phyloP scores from a whole-genome alignment of 2,113 vertebrate species.

The Astur gentilis region DNA sequence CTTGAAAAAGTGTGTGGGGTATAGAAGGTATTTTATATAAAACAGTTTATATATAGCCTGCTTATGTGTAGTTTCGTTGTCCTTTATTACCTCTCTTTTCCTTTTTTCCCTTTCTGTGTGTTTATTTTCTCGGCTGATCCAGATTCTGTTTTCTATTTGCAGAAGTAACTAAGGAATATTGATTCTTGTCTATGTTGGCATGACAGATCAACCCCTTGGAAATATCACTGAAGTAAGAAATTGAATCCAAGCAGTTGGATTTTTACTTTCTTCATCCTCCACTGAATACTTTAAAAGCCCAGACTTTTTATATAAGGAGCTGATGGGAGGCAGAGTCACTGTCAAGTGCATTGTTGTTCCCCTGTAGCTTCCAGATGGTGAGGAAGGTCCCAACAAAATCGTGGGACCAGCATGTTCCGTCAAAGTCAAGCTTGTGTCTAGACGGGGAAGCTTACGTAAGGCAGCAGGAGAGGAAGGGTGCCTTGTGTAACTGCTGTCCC shows the following conservation, averaged over 20 bases:
- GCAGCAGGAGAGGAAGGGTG: slow-evolving; percentile 43
- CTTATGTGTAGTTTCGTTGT: neutral
- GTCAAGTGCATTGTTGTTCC: slow-evolving; percentile 2
- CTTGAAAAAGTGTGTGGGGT: neutral
- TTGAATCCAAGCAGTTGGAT: neutral
- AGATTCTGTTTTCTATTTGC: slow-evolving; percentile 19
- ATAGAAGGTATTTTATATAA: slow-evolving; percentile 28
- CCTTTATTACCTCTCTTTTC: neutral
- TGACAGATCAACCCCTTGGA: neutral
- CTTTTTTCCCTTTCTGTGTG: neutral
- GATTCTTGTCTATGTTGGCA: slow-evolving; percentile 4
- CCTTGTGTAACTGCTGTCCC: slow-evolving; percentile 53
- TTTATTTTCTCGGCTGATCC: neutral
- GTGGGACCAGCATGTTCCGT: slow-evolving; percentile 44
- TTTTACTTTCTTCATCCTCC: neutral
- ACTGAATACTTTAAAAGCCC: neutral
- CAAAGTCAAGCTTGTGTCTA: slow-evolving; percentile 51
- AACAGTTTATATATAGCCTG: neutral
- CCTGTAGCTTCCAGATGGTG: slow-evolving; percentile 21
- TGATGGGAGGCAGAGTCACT: neutral
- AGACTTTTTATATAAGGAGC: neutral
- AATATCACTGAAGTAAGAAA: slow-evolving; percentile 45
- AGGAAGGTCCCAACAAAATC: slow-evolving; percentile 30
- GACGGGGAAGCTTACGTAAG: slow-evolving; percentile 37
- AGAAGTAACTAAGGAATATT: slow-evolving; percentile 11